Percentiles rank a stretch among this genome's conserved stretches.
phyloP scores from a whole-genome alignment of 2,797 vertebrate genomes.

The Pseudopleuronectes americanus region DNA sequence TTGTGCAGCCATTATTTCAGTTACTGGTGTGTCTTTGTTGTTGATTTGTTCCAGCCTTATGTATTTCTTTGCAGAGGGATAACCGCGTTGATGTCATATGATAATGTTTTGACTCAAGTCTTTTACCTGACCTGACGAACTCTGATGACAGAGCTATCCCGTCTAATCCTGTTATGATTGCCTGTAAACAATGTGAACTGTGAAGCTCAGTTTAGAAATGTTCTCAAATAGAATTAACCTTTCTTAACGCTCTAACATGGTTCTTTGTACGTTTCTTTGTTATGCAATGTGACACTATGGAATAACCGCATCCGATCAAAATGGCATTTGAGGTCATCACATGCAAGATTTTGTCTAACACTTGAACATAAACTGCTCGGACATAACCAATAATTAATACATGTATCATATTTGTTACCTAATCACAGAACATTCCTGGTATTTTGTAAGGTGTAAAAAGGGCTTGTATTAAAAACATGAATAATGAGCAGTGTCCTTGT shows the following conservation, averaged over 20 bases:
- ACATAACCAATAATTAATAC: not conserved
- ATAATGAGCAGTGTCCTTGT: not conserved
- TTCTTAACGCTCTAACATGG: not conserved
- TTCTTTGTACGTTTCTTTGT: conserved; percentile 8
- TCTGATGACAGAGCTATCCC: conserved; percentile 30
- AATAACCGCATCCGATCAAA: conserved; percentile 15
- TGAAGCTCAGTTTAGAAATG: conserved; percentile 8
- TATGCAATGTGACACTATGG: conserved; percentile 12
- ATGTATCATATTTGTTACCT: not conserved
- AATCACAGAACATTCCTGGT: not conserved
- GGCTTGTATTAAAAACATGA: conserved; percentile 37
- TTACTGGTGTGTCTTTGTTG: not conserved
- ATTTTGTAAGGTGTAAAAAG: not conserved
- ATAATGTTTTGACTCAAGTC: conserved; percentile 35
- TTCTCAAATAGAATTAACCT: not conserved
- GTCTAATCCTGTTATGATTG: not conserved
- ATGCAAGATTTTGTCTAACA: no score
- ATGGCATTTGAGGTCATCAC: no score
- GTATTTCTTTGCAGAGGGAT: not conserved
- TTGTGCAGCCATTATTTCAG: not conserved
- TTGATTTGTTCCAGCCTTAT: not conserved
- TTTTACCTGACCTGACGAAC: conserved; percentile 34
- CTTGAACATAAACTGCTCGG: conserved; percentile 16
- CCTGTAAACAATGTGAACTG: not conserved
- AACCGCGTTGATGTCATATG: conserved; percentile 21